Conservation (phyloP, 2,113 vertebrate species). For the Gopherus evgoodei region DNA sequence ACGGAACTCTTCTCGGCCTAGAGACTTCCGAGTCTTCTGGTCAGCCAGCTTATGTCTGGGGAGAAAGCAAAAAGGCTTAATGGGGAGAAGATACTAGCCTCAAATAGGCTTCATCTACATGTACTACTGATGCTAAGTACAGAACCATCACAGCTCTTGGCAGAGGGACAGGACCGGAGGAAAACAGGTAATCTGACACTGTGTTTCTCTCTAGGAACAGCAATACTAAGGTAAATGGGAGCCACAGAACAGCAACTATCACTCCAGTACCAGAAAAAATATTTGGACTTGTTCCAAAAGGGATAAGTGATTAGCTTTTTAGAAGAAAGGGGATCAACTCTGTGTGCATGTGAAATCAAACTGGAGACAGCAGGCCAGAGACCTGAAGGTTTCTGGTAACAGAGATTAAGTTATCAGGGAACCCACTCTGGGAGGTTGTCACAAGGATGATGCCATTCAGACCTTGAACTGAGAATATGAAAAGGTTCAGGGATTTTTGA, state of each 20-base stretch:
- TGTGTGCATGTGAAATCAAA: not conserved
- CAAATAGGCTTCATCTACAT: not conserved
- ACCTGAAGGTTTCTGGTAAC: not conserved
- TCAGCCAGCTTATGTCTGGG: constrained; percentile 95
- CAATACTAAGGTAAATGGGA: not conserved
- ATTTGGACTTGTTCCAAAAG: not conserved
- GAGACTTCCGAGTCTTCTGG: constrained; percentile 93
- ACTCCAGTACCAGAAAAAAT: not conserved
- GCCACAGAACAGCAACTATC: not conserved
- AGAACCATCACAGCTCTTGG: not conserved
- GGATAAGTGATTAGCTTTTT: not conserved
- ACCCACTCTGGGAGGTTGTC: not conserved
- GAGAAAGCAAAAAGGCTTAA: not conserved
- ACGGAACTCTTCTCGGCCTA: constrained; percentile 93
- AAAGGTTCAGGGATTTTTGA: not conserved
- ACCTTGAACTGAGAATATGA: not conserved
- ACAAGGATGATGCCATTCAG: rapidly evolving
- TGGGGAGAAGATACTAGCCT: not conserved
- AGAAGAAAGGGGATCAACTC: rapidly evolving
- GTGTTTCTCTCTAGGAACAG: not conserved
- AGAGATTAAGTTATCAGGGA: not conserved
- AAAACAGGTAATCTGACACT: not conserved
- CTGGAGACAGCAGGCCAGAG: not conserved
- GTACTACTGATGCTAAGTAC: not conserved
- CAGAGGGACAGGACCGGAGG: rapidly evolving